A percentile compares a stretch with the other conserved stretches of the same genome.
These are phyloP conservation scores for Nyctereutes procyonoides DNA, from an alignment of 2,113 vertebrate species.

Conservation along the genomic window DNA sequence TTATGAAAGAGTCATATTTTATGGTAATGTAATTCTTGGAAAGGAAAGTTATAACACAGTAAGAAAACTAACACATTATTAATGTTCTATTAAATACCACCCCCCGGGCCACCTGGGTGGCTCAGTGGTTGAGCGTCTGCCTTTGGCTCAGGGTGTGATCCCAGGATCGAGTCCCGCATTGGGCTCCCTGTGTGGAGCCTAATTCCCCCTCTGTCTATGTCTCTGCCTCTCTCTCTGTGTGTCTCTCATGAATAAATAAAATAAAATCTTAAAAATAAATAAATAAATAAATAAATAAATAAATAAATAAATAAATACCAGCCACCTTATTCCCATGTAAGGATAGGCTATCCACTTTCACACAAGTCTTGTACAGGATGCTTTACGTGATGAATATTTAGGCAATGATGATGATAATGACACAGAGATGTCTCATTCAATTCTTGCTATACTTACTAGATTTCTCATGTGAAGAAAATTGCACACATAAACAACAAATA, in stretches of 20 bases:
- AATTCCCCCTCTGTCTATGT: too few relatives aligned
- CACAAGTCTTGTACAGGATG: background rate
- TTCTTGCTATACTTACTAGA: background rate
- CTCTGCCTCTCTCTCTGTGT: too few relatives aligned
- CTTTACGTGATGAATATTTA: background rate
- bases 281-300: too few relatives aligned
- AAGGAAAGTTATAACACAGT: background rate
- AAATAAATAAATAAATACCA: background rate
- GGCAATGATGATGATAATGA: background rate
- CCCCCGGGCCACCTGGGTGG: too few relatives aligned
- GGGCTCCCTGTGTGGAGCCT: too few relatives aligned
- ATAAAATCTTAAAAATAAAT: too few relatives aligned
- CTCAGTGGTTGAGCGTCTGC: too few relatives aligned
- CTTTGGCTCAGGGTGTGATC: too few relatives aligned
- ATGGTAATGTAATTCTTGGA: background rate
- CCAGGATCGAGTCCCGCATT: too few relatives aligned
- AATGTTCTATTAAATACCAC: background rate
- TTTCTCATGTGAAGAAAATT: background rate
- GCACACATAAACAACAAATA: background rate
- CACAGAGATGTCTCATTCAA: background rate
- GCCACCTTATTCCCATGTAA: background rate
- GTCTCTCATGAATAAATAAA: too few relatives aligned
- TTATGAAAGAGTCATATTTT: background rate
- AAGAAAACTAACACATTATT: background rate
- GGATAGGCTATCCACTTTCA: background rate